Evolutionary conservation across 2,113 vertebrate species (phyloP).

Genomic region (Leptocoma aspasia): DNA sequence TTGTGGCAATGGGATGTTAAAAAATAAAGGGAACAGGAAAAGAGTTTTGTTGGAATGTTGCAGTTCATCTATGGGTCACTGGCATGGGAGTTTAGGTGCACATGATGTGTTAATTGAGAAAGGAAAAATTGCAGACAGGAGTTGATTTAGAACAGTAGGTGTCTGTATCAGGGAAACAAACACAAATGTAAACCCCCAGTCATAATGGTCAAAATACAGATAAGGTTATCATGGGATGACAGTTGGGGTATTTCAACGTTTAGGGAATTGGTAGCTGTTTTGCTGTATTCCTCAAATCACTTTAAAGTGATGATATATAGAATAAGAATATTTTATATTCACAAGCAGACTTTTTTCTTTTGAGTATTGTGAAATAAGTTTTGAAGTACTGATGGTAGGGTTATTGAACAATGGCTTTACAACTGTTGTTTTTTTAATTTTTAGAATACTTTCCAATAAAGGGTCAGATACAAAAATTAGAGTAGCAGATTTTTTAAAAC

Average conservation of each 20-base stretch:
- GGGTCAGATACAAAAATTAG: neutral
- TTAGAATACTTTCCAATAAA: neutral
- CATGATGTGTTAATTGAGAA: constrained; percentile 5
- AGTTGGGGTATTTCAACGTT: neutral
- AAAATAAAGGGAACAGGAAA: neutral
- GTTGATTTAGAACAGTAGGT: neutral
- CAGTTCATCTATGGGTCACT: neutral
- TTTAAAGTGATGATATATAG: neutral
- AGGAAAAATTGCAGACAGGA: neutral
- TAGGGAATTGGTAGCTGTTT: neutral
- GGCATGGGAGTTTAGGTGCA: neutral
- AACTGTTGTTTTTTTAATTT: neutral
- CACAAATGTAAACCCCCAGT: neutral
- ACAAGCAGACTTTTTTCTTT: neutral
- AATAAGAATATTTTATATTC: neutral
- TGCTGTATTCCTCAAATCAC: neutral
- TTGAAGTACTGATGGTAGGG: neutral
- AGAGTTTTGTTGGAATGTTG: neutral
- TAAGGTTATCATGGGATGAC: neutral
- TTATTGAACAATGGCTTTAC: neutral
- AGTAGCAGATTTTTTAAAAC: neutral
- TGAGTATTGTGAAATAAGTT: neutral
- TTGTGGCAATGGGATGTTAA: neutral
- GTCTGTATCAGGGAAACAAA: neutral
- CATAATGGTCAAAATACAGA: neutral